Conservation (phyloP, 2,113 vertebrate genomes). For the Brachyhypopomus occidentalis region DNA sequence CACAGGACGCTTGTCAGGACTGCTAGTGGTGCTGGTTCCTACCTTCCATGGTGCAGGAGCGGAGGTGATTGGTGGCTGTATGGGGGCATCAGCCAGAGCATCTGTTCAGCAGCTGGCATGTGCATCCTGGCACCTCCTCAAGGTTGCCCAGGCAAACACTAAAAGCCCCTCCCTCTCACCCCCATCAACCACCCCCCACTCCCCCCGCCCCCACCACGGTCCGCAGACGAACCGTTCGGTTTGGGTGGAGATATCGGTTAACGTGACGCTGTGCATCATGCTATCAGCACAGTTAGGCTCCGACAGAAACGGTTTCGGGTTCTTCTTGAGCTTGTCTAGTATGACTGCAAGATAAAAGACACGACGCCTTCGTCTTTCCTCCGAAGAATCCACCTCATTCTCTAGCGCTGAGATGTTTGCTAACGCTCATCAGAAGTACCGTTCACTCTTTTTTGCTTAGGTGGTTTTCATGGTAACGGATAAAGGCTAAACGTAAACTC, state of each 20-base stretch:
- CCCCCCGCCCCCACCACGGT: background rate
- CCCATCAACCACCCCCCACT: too few relatives aligned
- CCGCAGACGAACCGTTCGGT: background rate
- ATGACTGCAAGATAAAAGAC: slow-evolving; percentile 8
- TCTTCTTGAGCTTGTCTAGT: background rate
- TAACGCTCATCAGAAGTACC: background rate
- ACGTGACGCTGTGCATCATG: background rate
- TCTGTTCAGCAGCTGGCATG: slow-evolving; percentile 46
- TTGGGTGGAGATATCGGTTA: slow-evolving; percentile 23
- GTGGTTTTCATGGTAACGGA: background rate
- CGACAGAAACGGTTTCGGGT: background rate
- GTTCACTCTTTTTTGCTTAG: background rate
- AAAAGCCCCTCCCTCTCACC: slow-evolving; percentile 9
- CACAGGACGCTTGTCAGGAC: background rate
- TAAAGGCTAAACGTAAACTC: background rate
- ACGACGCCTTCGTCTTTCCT: background rate
- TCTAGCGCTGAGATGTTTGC: background rate
- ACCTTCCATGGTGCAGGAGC: background rate
- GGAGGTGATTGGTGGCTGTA: slow-evolving; percentile 26
- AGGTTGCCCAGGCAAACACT: slow-evolving; percentile 28
- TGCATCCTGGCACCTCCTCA: slow-evolving; percentile 32
- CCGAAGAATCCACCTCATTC: background rate
- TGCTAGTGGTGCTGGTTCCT: slow-evolving; percentile 1
- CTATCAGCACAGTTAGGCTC: background rate
- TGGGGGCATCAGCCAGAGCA: slow-evolving; percentile 41